Evolutionary conservation across 2,797 vertebrate species (phyloP).

Genomic region (Phataginus tetradactyla): DNA sequence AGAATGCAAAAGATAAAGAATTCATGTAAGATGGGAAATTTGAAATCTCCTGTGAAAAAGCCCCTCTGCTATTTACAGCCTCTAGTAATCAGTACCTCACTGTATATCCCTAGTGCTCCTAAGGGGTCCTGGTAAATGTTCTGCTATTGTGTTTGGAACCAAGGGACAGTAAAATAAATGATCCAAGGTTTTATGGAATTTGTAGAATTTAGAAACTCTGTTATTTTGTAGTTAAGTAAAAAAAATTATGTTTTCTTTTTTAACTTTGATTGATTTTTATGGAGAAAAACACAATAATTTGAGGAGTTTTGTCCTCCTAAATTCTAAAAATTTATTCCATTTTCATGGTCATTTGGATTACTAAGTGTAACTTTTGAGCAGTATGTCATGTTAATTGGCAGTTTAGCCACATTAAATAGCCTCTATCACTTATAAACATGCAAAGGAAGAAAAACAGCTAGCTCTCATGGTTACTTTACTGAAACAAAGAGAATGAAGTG

Average conservation of each 20-base stretch:
- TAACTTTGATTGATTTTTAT: constrained; percentile 46
- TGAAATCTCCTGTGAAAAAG: not conserved
- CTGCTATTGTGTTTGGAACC: not conserved
- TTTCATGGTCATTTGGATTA: constrained; percentile 50
- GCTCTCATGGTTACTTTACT: not conserved
- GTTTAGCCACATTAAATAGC: not conserved
- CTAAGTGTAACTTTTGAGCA: not conserved
- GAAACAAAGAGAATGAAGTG: not conserved
- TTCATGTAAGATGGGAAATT: not conserved
- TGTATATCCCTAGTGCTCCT: not conserved
- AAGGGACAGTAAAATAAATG: constrained; percentile 28
- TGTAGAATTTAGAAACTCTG: not conserved
- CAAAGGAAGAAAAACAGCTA: constrained; percentile 21
- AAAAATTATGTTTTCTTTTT: not conserved
- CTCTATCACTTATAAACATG: constrained; percentile 48
- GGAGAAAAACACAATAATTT: not conserved
- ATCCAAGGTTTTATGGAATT: not conserved
- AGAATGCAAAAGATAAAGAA: not conserved
- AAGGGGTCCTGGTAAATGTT: not conserved
- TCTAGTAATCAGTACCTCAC: not conserved
- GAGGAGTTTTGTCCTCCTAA: not conserved
- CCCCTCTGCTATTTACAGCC: not conserved
- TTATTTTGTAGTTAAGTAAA: not conserved
- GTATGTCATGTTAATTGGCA: constrained; percentile 15
- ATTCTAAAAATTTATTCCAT: not conserved